Base-by-base conservation (phyloP, 2,888 invertebrate species). In the Atethmia centrago region DNA sequence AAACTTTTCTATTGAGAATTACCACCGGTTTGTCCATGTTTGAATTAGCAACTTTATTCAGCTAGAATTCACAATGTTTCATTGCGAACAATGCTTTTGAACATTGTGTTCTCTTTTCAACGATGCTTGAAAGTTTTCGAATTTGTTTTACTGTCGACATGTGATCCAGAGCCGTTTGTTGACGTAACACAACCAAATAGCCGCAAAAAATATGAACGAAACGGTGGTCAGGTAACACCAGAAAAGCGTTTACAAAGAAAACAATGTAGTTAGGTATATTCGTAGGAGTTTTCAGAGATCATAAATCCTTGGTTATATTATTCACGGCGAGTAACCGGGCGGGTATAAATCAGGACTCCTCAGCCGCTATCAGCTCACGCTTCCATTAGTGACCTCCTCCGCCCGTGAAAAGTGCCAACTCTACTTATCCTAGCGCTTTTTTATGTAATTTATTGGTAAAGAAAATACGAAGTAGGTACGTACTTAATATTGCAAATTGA, bases 311-410 rank as follows among this genome's bases (percentile, higher is more conserved):
- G 88, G 88, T 88, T 90, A 92, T 92, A 94, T 94, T 95, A 95
- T 95, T 95, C 95, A 94, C 92, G 94, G 92, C 92, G 94, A 93
- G 95, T 93, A 90, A 88, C 90, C 91, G 88, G 89, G 87, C 76
- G 88, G 89, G 87, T 85, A 94, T 95, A 95, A 95, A 95, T 95
- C 95, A 95, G 92, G 84, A 85, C 82, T 90, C 87, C 87, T 91
- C 89, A 91, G 88, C 90, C 93, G 93, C 92, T 95, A 94, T 94
- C 94, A 86, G 85, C 85, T 86, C 88, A 87, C 88, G 91, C 89
- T 82, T 91, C 95, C 95, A 95, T 95, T 95, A 95, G 94, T 90
- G 92, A 89, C 89, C 90, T 86, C 85, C 69, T 84, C 9, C 66
- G 31, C 58, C 31, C 28, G 78, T 61, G 68, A 71, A 78, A 85